phyloP scores from a whole-genome alignment of 1,140 invertebrate genomes.

The Epicauta chinensis region DNA sequence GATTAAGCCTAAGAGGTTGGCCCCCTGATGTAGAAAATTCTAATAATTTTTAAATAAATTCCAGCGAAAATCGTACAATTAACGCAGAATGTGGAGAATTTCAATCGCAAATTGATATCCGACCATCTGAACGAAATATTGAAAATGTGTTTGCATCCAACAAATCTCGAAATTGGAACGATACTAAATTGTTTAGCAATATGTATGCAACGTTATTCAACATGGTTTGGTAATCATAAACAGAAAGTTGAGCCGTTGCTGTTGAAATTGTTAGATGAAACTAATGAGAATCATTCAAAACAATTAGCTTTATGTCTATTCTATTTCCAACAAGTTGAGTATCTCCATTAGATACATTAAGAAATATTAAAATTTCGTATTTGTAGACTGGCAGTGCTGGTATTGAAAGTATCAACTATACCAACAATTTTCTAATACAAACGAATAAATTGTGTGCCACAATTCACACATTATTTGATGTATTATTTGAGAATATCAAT shows the following conservation, averaged over 20 bases:
- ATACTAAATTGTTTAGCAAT: not conserved
- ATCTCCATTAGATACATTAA: not conserved
- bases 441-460: constrained; percentile 26
- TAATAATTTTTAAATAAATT: constrained; percentile 1
- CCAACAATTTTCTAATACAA: constrained; percentile 17
- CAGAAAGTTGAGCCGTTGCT: constrained; percentile 5
- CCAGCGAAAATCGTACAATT: constrained; percentile 1
- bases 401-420: constrained; percentile 21
- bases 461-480: constrained; percentile 20
- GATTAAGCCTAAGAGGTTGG: too few species aligned
- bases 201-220: constrained; percentile 5
- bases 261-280: not conserved
- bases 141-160: not conserved
- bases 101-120: not conserved
- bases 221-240: constrained; percentile 10
- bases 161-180: not conserved
- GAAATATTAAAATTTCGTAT: constrained; percentile 1
- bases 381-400: constrained; percentile 26
- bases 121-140: constrained; percentile 1
- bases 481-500: constrained; percentile 20
- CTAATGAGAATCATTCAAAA: not conserved
- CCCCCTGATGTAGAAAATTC: not conserved
- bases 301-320: not conserved
- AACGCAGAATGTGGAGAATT: not conserved
- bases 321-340: not conserved